A percentile compares a stretch with the other conserved stretches of the same genome.
phyloP scores from a whole-genome alignment of 2,797 vertebrate genomes.

The Limnodromus scolopaceus region DNA sequence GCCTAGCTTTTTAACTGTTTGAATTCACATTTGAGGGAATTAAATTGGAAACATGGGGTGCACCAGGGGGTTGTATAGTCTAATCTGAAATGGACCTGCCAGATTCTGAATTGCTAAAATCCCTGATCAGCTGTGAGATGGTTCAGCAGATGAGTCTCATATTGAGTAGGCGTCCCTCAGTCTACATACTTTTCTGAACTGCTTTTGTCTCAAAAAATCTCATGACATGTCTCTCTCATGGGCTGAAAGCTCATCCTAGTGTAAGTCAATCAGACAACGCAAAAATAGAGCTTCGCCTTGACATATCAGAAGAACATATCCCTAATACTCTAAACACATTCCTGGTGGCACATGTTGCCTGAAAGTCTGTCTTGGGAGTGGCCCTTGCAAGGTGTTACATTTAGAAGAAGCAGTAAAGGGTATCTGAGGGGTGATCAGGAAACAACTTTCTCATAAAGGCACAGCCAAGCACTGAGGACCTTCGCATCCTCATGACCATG shows the following conservation, averaged over 20 bases:
- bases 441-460: not conserved
- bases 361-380: not conserved
- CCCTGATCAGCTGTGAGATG: not conserved
- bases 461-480: not conserved
- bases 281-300: not conserved
- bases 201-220: conserved; percentile 37
- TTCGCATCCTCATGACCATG: not conserved
- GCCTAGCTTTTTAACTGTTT: not conserved
- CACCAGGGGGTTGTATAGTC: not conserved
- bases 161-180: not conserved
- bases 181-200: conserved; percentile 12
- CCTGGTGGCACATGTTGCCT: not conserved
- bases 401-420: not conserved
- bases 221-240: not conserved
- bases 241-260: not conserved
- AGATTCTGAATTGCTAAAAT: not conserved
- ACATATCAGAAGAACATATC: not conserved
- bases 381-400: not conserved
- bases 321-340: not conserved
- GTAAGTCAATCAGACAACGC: conserved; percentile 5
- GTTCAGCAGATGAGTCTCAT: conserved; percentile 30
- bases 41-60: not conserved
- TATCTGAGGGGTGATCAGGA: not conserved
- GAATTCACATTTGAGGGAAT: not conserved
- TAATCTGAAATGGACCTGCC: not conserved